phyloP scores from a whole-genome alignment of 1,140 invertebrate species.

The Cheumatopsyche charites region DNA sequence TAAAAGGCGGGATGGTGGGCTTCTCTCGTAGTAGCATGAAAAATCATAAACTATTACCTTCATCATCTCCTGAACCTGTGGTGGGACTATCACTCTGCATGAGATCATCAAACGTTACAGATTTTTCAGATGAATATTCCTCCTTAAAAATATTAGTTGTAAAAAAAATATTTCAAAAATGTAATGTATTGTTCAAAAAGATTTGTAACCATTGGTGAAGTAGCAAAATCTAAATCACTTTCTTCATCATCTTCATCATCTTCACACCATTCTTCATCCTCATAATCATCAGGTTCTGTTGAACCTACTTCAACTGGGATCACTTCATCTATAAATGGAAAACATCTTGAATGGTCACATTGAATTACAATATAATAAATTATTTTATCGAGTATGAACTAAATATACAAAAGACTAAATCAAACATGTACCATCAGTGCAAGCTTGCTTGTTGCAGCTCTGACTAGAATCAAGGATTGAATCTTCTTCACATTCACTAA shows the following conservation, averaged over 20 bases:
- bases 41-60: no score
- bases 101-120: constrained; percentile 37
- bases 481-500: constrained; percentile 68
- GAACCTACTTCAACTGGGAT: constrained; percentile 67
- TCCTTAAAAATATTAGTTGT: constrained; percentile 2
- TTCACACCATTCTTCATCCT: constrained; percentile 61
- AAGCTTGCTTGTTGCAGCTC: constrained; percentile 76
- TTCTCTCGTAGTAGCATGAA: no score
- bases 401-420: no score
- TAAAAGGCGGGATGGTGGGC: no score
- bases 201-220: constrained; percentile 41
- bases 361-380: background rate
- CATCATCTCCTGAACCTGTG: constrained; percentile 8
- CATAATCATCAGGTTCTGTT: constrained; percentile 61
- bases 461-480: constrained; percentile 70
- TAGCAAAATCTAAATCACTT: constrained; percentile 53
- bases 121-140: constrained; percentile 4
- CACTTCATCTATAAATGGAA: constrained; percentile 65
- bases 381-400: background rate
- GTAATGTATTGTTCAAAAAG: constrained; percentile 2
- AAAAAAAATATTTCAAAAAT: background rate
- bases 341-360: background rate
- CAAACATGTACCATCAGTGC: constrained; percentile 66
- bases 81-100: constrained; percentile 44
- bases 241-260: constrained; percentile 65